Evolutionary conservation across 2,888 invertebrate species (phyloP).

Genomic region (Odontocolon sp.): DNA sequence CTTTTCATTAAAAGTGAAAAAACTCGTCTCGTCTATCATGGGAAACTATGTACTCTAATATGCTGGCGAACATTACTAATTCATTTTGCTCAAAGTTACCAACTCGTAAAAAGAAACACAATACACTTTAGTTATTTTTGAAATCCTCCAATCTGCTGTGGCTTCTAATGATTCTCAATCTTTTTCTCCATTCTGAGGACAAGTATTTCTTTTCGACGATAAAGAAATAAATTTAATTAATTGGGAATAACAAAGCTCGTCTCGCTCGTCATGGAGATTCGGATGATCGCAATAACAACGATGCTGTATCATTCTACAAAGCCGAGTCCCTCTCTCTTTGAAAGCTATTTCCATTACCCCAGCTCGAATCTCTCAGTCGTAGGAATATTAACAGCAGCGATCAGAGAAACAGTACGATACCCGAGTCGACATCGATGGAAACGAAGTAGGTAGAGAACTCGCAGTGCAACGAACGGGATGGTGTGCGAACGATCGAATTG

Average conservation of each 20-base stretch:
- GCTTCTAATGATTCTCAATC: neutral
- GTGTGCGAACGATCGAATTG: too few species aligned
- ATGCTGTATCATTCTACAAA: neutral
- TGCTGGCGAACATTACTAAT: too few species aligned
- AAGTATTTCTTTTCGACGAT: neutral
- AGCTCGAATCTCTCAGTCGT: neutral
- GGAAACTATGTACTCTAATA: too few species aligned
- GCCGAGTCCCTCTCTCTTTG: neutral
- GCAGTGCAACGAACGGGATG: neutral
- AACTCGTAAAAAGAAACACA: too few species aligned
- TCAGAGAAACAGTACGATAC: slow-evolving; percentile 10
- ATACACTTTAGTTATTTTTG: too few species aligned
- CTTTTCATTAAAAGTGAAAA: too few species aligned
- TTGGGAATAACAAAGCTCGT: slow-evolving; percentile 13
- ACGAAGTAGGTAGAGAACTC: neutral
- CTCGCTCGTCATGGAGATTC: neutral
- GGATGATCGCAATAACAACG: slow-evolving; percentile 16
- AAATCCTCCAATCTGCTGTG: too few species aligned
- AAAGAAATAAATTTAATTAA: slow-evolving; percentile 25
- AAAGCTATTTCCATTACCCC: slow-evolving; percentile 19
- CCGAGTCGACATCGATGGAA: neutral
- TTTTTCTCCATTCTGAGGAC: neutral
- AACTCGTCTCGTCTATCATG: too few species aligned
- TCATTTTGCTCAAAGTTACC: too few species aligned
- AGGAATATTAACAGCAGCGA: slow-evolving; percentile 23